Evolutionary conservation across 2,888 invertebrate genomes (phyloP).

Genomic region (Yponomeuta sedellus): DNA sequence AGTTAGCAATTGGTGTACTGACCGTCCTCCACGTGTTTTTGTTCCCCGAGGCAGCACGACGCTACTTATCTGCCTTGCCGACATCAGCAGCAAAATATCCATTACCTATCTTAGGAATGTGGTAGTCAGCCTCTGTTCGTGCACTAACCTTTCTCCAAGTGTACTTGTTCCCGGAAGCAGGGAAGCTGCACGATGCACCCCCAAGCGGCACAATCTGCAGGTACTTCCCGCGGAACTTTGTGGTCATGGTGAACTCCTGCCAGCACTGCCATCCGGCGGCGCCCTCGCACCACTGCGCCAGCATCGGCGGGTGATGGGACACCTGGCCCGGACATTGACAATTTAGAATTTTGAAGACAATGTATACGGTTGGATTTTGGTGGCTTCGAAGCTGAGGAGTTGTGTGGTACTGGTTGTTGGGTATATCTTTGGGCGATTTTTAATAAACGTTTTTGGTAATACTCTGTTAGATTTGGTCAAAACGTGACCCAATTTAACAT

Average conservation of each 20-base stretch:
- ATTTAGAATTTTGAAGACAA: conserved; percentile 11
- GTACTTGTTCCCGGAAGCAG: conserved; percentile 86
- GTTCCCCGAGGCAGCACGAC: conserved; percentile 80
- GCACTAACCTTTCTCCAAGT: conserved; percentile 91
- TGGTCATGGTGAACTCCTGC: conserved; percentile 99
- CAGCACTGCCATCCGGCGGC: conserved; percentile 91
- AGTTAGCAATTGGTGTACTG: conserved; percentile 27
- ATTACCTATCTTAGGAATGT: too few relatives aligned
- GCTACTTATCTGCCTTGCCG: too few relatives aligned
- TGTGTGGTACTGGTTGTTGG: background rate
- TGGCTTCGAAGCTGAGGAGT: background rate
- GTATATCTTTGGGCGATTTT: too few relatives aligned
- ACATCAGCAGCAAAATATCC: too few relatives aligned
- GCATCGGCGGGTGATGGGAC: conserved; percentile 99
- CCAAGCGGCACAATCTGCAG: conserved; percentile 90
- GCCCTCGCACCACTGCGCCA: conserved; percentile 96
- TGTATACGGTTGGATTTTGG: background rate
- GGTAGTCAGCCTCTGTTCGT: too few relatives aligned
- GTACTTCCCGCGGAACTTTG: conserved; percentile 99
- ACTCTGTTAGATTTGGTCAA: too few relatives aligned
- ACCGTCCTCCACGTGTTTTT: conserved; percentile 86
- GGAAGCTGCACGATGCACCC: conserved; percentile 82
- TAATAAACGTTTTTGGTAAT: background rate
- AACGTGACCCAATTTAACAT: too few relatives aligned
- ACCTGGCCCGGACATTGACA: conserved; percentile 64